phyloP scores from a whole-genome alignment of 2,888 invertebrate genomes.

The Didymodactylos carnosus region DNA sequence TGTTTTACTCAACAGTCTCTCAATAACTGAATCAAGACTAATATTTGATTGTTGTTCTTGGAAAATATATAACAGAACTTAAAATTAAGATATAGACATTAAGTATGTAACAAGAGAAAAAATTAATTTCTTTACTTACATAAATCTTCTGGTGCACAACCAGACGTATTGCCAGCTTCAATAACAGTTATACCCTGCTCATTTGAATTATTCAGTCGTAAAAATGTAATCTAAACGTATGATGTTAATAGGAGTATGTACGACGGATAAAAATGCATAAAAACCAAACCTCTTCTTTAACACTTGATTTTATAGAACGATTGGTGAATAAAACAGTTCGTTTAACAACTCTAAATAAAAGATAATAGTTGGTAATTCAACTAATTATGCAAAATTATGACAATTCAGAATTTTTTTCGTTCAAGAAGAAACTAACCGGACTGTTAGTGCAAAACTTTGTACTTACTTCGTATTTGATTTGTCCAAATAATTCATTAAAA shows the following conservation, averaged over 20 bases:
- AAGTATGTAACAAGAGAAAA: background rate
- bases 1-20: background rate
- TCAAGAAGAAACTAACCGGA: too few species aligned
- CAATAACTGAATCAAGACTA: background rate
- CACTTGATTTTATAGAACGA: background rate
- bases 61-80: background rate
- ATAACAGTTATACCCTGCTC: background rate
- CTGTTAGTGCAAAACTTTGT: too few species aligned
- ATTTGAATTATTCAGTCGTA: background rate
- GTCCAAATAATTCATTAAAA: too few species aligned
- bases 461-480: too few species aligned
- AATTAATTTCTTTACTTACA: background rate
- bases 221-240: background rate
- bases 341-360: too few species aligned
- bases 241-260: too few species aligned
- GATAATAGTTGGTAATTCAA: too few species aligned
- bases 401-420: too few species aligned
- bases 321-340: background rate
- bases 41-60: background rate
- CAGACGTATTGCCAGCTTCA: background rate
- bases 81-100: background rate
- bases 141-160: background rate
- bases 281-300: background rate
- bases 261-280: too few species aligned
- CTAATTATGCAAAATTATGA: too few species aligned